Percentiles rank a stretch among this genome's conserved stretches.
Conservation (phyloP, 2,888 invertebrate species). For the Amiota communis region DNA sequence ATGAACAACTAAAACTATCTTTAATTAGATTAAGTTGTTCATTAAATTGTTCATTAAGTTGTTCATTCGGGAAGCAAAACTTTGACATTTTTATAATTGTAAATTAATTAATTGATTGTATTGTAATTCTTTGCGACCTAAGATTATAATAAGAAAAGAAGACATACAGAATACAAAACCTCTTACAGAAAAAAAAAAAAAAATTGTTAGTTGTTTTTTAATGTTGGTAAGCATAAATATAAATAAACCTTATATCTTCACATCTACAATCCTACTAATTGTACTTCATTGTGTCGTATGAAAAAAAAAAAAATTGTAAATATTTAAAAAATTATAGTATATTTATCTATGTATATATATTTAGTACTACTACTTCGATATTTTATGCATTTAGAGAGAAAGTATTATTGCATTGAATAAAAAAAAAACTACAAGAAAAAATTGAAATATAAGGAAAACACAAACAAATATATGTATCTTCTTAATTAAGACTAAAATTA, state of each 20-base stretch:
- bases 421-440: neutral
- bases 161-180: neutral
- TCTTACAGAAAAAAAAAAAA: too few relatives aligned
- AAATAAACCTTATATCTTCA: neutral
- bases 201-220: too few relatives aligned
- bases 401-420: slow-evolving; percentile 18
- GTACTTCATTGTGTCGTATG: too few relatives aligned
- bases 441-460: neutral
- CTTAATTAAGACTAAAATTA: neutral
- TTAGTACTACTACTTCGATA: too few relatives aligned
- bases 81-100: neutral
- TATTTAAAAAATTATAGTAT: too few relatives aligned
- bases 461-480: too few relatives aligned
- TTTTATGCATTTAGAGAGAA: slow-evolving; percentile 22
- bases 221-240: neutral
- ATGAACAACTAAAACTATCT: slow-evolving; percentile 5
- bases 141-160: neutral
- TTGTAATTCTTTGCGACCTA: neutral
- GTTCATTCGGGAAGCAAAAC: neutral
- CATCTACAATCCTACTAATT: neutral
- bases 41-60: too few relatives aligned
- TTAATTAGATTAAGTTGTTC: neutral
- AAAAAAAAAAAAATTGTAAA: too few relatives aligned
- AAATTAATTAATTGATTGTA: neutral
- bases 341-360: too few relatives aligned